Evolutionary conservation across 2,113 vertebrate species (phyloP), one percentile per base, ranked within the genome.

Genomic region (Todiramphus chloris): DNA sequence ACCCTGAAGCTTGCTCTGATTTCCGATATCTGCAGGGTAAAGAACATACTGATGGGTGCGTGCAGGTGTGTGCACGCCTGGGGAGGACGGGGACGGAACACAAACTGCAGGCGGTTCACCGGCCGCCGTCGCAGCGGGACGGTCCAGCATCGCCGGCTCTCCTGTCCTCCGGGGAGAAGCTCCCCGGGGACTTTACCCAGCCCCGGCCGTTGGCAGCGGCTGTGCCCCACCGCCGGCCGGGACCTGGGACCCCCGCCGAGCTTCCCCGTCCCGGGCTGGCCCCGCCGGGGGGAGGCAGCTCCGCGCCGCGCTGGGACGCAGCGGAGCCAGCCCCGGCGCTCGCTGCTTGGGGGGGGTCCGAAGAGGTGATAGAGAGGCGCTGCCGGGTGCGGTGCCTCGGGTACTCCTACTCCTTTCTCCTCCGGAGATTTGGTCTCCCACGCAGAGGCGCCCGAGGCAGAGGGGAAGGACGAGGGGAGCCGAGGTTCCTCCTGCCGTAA

Each of bases 1-100:
- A 1, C 5, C 31, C 18, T 8, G 7, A 60, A 8, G 33, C 37
- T 79, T 25, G 30, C 20, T 55, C 1, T 13, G 44, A 5, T 20
- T 64, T 9, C 14, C 11, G 44, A 28, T 55, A 9, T 7, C 6
- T 20, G 30, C 28, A 1, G 1, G 4, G 13, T 0, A n/a, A 18
- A 44, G 69, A 17, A 12, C n/a, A 1, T 20, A 1, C 13, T 27
- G 2, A 1, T 1, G 56, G n/a, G 58, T 16, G 41, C 5, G 53
- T 5, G 63, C 31, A 13, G 87, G 20, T 48, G 51, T 9, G 41
- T 24, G 60, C 33, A 1, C 3, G 25, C n/a, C 2, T 1, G 16
- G 5, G 46, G 41, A 23, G 46, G 27, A 9, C 10, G 53, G 58
- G 13, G 28, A 1, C 27, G 0, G 21, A 21, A 11, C 24, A 4